phyloP scores from a whole-genome alignment of 2,797 vertebrate species.

The Darevskia mixta region DNA sequence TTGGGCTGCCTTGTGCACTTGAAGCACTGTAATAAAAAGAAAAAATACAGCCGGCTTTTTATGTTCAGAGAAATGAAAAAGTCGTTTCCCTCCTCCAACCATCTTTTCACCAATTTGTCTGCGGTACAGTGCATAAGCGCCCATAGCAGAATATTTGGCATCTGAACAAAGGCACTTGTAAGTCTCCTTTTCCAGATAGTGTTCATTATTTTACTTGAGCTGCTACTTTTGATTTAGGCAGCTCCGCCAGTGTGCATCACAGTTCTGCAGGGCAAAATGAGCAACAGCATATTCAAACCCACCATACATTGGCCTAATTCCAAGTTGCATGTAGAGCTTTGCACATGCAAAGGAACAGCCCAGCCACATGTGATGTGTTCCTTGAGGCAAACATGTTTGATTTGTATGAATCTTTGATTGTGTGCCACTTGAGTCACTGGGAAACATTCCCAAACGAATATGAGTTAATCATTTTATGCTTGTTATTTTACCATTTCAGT shows the following conservation, averaged over 20 bases:
- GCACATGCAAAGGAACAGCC: neutral
- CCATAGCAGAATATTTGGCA: neutral
- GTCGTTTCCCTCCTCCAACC: neutral
- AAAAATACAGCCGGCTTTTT: slow-evolving; percentile 36
- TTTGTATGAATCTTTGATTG: neutral
- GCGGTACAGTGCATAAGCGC: neutral
- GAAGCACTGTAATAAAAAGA: slow-evolving; percentile 44
- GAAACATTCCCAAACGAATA: neutral
- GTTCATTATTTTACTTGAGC: neutral
- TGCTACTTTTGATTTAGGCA: neutral
- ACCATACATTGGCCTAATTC: neutral
- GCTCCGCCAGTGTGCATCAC: neutral
- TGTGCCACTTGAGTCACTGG: neutral
- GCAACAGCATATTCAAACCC: neutral
- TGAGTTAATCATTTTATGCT: too few species aligned
- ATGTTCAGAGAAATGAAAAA: neutral
- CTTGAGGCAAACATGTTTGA: neutral
- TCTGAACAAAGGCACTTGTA: neutral
- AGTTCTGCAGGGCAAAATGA: neutral
- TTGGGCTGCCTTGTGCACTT: slow-evolving; percentile 80
- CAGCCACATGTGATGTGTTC: neutral
- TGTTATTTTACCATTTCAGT: too few species aligned
- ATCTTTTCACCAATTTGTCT: neutral
- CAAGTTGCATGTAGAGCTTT: neutral
- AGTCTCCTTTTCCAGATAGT: neutral